Percentiles rank a stretch among this genome's conserved stretches.
phyloP scores from a whole-genome alignment of 2,797 vertebrate genomes.

The Rhynchotus rufescens region DNA sequence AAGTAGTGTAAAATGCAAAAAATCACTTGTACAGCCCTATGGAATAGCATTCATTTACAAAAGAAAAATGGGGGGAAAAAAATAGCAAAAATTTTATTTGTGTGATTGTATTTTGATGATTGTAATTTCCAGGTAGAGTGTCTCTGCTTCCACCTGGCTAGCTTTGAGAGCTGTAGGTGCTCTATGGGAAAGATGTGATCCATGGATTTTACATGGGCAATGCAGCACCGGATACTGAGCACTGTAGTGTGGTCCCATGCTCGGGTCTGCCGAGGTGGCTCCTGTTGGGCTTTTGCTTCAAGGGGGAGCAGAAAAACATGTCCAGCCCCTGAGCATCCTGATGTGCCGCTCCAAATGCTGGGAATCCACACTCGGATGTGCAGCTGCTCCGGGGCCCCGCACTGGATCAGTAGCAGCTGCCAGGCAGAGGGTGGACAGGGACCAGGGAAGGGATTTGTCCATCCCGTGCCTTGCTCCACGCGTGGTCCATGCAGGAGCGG shows the following conservation, averaged over 20 bases:
- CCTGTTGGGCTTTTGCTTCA: no score
- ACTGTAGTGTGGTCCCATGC: accelerated
- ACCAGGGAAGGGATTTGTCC: background rate
- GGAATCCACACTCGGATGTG: background rate
- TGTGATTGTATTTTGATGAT: background rate
- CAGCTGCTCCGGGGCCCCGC: accelerated
- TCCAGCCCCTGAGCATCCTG: accelerated
- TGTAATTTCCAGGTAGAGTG: background rate
- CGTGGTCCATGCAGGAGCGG: background rate
- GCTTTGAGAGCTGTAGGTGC: background rate
- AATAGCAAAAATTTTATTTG: background rate
- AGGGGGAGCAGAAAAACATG: no score
- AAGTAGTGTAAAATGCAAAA: background rate
- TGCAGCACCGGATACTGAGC: accelerated
- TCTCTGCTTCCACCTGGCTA: background rate
- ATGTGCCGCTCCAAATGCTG: background rate
- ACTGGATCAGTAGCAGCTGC: background rate
- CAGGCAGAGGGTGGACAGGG: background rate
- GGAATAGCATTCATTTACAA: background rate
- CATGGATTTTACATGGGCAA: background rate
- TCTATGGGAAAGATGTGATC: background rate
- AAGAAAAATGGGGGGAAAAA: background rate
- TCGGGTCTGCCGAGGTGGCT: no score
- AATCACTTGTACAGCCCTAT: background rate
- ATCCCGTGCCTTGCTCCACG: background rate